These are phyloP conservation scores for Netelia fuscicornis DNA, from an alignment of 2,888 invertebrate genomes.

Conservation along the genomic window DNA sequence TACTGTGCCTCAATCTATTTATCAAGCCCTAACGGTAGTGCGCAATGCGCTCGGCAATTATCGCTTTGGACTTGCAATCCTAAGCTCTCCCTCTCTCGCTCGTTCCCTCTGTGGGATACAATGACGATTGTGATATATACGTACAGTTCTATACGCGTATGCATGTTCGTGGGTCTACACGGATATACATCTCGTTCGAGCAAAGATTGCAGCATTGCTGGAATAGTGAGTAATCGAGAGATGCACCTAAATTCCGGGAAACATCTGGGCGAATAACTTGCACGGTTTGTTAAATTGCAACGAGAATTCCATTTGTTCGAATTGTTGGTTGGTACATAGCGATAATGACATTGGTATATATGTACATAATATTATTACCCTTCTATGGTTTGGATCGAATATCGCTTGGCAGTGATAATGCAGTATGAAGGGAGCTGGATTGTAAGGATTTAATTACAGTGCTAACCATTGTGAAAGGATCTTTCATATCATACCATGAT, in stretches of 20 bases:
- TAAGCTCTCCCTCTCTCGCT: conserved; percentile 11
- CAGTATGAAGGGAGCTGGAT: neutral
- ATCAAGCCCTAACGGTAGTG: conserved; percentile 70
- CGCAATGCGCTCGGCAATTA: conserved; percentile 73
- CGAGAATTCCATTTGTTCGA: conserved; percentile 53
- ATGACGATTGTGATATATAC: neutral
- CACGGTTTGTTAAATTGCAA: conserved; percentile 24
- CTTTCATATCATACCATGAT: too few relatives aligned
- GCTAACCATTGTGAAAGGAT: too few relatives aligned
- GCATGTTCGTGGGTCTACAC: conserved; percentile 9
- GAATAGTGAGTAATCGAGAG: conserved; percentile 46
- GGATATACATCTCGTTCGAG: conserved; percentile 30
- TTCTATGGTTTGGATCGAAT: conserved; percentile 13
- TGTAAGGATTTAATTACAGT: neutral
- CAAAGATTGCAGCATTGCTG: conserved; percentile 27
- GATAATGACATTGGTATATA: neutral
- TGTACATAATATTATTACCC: neutral
- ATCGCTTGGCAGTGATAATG: conserved; percentile 28
- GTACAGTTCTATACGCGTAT: neutral
- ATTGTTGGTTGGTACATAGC: conserved; percentile 23
- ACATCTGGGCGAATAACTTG: conserved; percentile 44
- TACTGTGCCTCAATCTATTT: conserved; percentile 76
- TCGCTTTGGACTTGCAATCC: conserved; percentile 68
- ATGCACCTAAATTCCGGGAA: conserved; percentile 38
- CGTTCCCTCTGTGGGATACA: too few relatives aligned